Evolutionary conservation across 2,113 vertebrate genomes (phyloP).

Genomic region (Pedetes capensis): DNA sequence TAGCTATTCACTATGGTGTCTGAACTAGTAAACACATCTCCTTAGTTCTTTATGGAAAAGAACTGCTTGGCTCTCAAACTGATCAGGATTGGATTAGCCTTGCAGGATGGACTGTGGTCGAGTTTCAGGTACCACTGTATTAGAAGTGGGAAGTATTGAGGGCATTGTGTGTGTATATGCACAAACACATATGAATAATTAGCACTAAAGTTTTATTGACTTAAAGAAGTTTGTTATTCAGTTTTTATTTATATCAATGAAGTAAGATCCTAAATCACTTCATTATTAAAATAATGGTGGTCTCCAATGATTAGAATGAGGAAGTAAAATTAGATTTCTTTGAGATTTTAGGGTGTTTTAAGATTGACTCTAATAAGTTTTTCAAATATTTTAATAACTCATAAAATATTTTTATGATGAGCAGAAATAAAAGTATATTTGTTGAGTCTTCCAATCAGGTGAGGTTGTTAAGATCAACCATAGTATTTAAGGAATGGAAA

Average conservation of each 20-base stretch:
- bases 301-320: neutral
- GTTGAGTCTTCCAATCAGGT: neutral
- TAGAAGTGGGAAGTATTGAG: neutral
- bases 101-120: too few relatives aligned
- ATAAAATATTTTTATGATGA: neutral
- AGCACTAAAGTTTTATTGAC: neutral
- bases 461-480: neutral
- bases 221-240: neutral
- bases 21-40: too few relatives aligned
- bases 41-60: too few relatives aligned
- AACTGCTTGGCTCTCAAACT: too few relatives aligned
- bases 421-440: neutral
- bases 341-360: constrained; percentile 17
- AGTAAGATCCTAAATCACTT: neutral
- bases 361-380: neutral
- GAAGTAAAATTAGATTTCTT: neutral
- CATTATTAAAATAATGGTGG: neutral
- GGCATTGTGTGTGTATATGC: neutral
- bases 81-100: too few relatives aligned
- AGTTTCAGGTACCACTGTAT: too few relatives aligned
- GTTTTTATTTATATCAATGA: neutral
- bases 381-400: constrained; percentile 4
- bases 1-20: too few relatives aligned
- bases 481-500: too few relatives aligned
- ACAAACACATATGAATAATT: neutral